Conservation (phyloP, 92 coral and sea anemone species). For the Palythoa caribaeorum region DNA sequence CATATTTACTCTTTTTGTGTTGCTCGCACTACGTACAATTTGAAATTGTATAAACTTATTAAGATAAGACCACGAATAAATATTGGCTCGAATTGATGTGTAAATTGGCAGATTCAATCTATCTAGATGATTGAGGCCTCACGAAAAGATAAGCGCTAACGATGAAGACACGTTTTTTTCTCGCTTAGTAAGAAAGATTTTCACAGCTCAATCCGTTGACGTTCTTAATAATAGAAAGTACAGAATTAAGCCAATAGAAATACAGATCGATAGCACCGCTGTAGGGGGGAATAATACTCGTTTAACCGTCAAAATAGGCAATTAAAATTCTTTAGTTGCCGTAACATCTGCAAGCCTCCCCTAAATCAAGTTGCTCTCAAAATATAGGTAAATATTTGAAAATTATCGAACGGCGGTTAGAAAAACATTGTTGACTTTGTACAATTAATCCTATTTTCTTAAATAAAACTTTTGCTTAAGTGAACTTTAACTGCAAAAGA, state of each 20-base stretch:
- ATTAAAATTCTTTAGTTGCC: constrained; percentile 87
- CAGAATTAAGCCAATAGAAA: constrained; percentile 54
- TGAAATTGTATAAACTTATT: constrained; percentile 32
- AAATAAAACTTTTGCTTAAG: background rate
- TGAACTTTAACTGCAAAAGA: constrained; percentile 5
- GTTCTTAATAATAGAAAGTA: constrained; percentile 32
- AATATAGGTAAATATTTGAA: constrained; percentile 88
- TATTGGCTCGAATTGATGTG: constrained; percentile 32
- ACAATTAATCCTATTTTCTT: constrained; percentile 74
- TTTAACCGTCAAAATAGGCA: constrained; percentile 92
- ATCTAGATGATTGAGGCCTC: background rate
- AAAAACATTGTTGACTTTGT: constrained; percentile 87
- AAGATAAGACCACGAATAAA: constrained; percentile 14
- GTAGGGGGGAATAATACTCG: constrained; percentile 89
- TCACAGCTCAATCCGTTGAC: constrained; percentile 28
- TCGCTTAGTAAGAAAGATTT: constrained; percentile 34
- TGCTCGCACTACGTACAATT: background rate
- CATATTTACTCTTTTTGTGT: background rate
- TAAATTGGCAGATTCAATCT: constrained; percentile 20
- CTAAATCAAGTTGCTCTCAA: constrained; percentile 88
- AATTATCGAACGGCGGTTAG: constrained; percentile 79
- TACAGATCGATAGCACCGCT: constrained; percentile 74
- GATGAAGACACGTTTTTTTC: constrained; percentile 2
- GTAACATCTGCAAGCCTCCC: constrained; percentile 89
- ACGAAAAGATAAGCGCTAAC: background rate